A percentile compares a stretch with the other conserved stretches of the same genome.
Conservation (phyloP, 1,140 invertebrate species). For the Drosophila cardini region DNA sequence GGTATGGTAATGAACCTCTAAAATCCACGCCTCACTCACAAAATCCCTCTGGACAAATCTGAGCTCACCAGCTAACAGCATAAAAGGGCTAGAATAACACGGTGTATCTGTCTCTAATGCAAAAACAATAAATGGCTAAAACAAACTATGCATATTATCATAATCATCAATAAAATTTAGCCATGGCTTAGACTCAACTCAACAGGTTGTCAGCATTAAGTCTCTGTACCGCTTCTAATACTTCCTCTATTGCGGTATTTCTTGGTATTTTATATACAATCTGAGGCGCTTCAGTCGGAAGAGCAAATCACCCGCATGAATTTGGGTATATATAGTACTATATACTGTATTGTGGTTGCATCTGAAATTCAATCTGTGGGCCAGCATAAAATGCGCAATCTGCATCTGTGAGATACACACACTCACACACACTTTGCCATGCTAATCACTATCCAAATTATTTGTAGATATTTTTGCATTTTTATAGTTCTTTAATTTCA, state of each 20-base stretch:
- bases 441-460: constrained; percentile 78
- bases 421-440: constrained; percentile 33
- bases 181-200: constrained; percentile 32
- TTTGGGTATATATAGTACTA: background rate
- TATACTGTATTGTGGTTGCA: constrained; percentile 25
- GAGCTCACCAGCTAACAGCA: constrained; percentile 30
- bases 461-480: constrained; percentile 64
- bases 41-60: constrained; percentile 48
- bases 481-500: constrained; percentile 49
- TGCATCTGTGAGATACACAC: constrained; percentile 25
- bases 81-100: constrained; percentile 56
- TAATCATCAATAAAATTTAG: constrained; percentile 78
- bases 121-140: constrained; percentile 54
- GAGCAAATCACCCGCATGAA: constrained; percentile 45
- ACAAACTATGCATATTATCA: constrained; percentile 67
- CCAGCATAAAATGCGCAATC: constrained; percentile 78
- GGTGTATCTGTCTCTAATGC: constrained; percentile 16
- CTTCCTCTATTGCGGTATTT: constrained; percentile 21
- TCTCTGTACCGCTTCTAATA: constrained; percentile 1
- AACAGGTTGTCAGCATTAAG: constrained; percentile 34
- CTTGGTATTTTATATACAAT: constrained; percentile 24
- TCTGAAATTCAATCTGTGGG: constrained; percentile 64
- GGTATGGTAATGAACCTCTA: constrained; percentile 74
- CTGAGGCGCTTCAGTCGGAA: constrained; percentile 1
- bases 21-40: constrained; percentile 73